These are phyloP conservation scores for Setophaga kirtlandii DNA, from an alignment of 2,113 vertebrate species.

Conservation along the genomic window DNA sequence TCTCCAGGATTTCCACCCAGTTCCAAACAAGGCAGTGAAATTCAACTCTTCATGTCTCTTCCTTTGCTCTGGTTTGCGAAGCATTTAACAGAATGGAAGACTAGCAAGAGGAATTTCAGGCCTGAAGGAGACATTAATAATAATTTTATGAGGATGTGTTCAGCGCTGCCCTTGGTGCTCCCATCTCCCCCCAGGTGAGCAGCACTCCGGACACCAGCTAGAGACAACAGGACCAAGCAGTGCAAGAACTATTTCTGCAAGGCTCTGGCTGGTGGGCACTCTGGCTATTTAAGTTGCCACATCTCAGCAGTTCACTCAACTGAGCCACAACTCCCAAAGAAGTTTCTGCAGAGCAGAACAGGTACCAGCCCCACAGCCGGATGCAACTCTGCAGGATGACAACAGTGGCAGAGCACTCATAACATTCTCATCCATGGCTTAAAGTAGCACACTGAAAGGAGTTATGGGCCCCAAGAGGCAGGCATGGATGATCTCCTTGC, in stretches of 20 bases:
- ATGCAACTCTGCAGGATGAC: not conserved
- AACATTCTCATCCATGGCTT: not conserved
- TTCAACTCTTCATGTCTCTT: constrained; percentile 70
- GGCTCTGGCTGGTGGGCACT: not conserved
- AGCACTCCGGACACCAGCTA: not conserved
- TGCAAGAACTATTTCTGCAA: not conserved
- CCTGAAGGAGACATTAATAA: constrained; percentile 69
- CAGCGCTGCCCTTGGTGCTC: not conserved
- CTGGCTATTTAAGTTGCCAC: not conserved
- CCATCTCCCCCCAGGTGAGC: constrained; percentile 33
- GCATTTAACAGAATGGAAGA: constrained; percentile 64
- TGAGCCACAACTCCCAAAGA: not conserved
- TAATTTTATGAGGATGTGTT: constrained; percentile 18
- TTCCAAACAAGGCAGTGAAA: constrained; percentile 70
- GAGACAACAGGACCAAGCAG: not conserved
- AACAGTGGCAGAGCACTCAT: not conserved
- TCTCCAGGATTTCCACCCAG: constrained; percentile 68
- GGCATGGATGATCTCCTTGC: not conserved
- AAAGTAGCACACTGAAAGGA: not conserved
- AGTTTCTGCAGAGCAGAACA: not conserved
- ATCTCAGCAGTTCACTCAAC: not conserved
- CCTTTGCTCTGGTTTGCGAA: constrained; percentile 63
- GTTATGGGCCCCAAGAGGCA: not conserved
- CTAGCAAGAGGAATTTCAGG: constrained; percentile 70
- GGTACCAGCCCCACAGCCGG: not conserved